Base-by-base conservation (phyloP, 2,797 vertebrate genomes). In the Adrianichthys oophorus region DNA sequence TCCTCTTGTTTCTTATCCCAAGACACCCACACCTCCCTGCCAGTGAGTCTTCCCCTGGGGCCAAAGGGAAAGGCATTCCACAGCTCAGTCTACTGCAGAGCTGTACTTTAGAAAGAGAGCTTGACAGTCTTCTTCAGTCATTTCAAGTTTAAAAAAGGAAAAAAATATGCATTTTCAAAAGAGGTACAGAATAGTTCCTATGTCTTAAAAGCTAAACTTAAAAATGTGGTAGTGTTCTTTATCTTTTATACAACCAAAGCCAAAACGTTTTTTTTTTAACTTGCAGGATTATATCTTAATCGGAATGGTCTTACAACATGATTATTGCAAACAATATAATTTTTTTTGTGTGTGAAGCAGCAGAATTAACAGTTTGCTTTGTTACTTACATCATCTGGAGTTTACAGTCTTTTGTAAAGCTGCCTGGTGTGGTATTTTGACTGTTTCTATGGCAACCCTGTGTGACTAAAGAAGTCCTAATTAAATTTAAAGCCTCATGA, bases 41-140 rank as follows among this genome's bases (percentile, higher is more conserved):
- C 77, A 70, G 70, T 64, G 72, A 77, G 58, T 68, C 48, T 74
- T 82, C 84, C 88, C 86, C 58, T 63, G 82, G 73, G 86, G 81
- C 83, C 66, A 13, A 13, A 58, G 75, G 62, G 76, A 74, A 84
- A 87, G 79, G 84, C 83, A 87, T 90, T 88, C 80, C 85, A 80
- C 56, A 69, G 73, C 72, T 57, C 68, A 29, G 76, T 62, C 79
- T 77, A 77, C 82, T 82, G 69, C 72, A 84, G 76, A 70, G 74
- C 70, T 67, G 48, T 59, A 72, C 74, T 73, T 70, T 66, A 69
- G 68, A 59, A 79, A 67, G 40, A 19, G 23, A 55, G 49, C 51
- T 41, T 54, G 55, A 40, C 42, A 62, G 21, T 52, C 48, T 55
- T 5, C 72, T 67, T 70, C 18, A 18, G 51, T 37, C 23, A 50